Evolutionary conservation across 2,888 invertebrate species (phyloP), one percentile per base, ranked within the genome.

Genomic region (Dynastes maya): DNA sequence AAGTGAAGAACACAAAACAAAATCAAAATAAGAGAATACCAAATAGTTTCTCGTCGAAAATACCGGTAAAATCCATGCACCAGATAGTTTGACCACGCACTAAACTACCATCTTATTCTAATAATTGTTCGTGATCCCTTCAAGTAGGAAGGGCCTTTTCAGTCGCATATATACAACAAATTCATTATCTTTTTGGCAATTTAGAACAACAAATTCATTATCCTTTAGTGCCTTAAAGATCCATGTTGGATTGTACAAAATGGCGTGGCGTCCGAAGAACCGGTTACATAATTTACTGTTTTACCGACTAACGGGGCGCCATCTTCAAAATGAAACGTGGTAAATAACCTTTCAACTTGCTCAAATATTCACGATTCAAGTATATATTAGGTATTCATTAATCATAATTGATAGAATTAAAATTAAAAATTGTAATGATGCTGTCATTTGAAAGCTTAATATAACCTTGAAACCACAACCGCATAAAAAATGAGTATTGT

Each of bases 231-330:
- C 32, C 55, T 70, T 58, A 78, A 72, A 76, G 76, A 78, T 78
- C 78, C 80, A 81, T 81, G 81, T 78, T 81, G 81, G 81, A 79
- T 79, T 80, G 79, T 72, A 85, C 85, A 86, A 86, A 85, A 86
- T 86, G 86, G 86, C 86, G 86, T 83, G 84, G 86, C 86, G 85
- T 86, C 86, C 84, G 71, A 70, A 61, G 67, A 49, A 68, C 61
- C 76, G 78, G 72, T 55, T n/a, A 78, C 63, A 37, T 49, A 16
- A 37, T 13, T 63, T 61, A 45, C 72, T 61, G n/a, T 61, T 27
- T 51, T 71, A 58, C 27, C 77, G 61, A 49, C 51, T 16, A 27
- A 0, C 13, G 22, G 1, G 2, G 40, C 63, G 70, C 71, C 8
- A 71, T 16, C 45, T 61, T 74, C 22, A 61, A 74, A 74, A 61